Base-by-base conservation (phyloP, 2,797 vertebrate species). In the Mallotus villosus region DNA sequence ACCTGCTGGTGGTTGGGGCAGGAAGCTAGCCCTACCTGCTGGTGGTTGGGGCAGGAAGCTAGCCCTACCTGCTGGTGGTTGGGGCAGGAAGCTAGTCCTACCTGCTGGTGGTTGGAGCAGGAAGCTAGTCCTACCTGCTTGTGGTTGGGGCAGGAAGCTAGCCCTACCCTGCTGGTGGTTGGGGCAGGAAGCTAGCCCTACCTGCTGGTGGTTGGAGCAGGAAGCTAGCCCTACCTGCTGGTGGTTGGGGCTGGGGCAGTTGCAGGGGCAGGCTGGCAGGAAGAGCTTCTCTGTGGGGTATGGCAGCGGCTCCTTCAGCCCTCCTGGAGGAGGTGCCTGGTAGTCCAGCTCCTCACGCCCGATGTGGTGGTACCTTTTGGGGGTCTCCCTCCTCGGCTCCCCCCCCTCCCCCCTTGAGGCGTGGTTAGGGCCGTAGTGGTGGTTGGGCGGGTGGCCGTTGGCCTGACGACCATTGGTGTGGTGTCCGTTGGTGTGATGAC, bases 221-320 rank as follows among this genome's bases (percentile, higher is more conserved):
- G 21, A 2, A 24, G 19, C 59, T 37, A 24, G 12, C 14, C 71
- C 75, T 37, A 92, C 91, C 90, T 91, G 79, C 70, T 86, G 83
- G 55, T 92, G 90, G 64, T 90, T 87, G 58, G 77, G 75, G 77
- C 85, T 86, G 74, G 88, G 94, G 77, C 90, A 95, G 51, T 90
- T 90, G 78, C 96, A 95, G 80, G 92, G 88, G 25, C 74, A 88
- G 73, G 55, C 70, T 2, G 78, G 67, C 7, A 82, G 32, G 34
- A 78, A 76, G 49, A 57, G 63, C 58, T 82, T 85, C 68, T 92
- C 91, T 19, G 77, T 70, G 0, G 81, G 29, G 29, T 70, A 89
- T 71, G 82, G 82, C 78, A 84, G 83, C 74, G 68, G 81, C 68
- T 84, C 79, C 34, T 80, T 89, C 63, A 82, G 69, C 68, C 82